Evolutionary conservation across 2,113 vertebrate species (phyloP).

Genomic region (Orthochromis malagaraziensis): DNA sequence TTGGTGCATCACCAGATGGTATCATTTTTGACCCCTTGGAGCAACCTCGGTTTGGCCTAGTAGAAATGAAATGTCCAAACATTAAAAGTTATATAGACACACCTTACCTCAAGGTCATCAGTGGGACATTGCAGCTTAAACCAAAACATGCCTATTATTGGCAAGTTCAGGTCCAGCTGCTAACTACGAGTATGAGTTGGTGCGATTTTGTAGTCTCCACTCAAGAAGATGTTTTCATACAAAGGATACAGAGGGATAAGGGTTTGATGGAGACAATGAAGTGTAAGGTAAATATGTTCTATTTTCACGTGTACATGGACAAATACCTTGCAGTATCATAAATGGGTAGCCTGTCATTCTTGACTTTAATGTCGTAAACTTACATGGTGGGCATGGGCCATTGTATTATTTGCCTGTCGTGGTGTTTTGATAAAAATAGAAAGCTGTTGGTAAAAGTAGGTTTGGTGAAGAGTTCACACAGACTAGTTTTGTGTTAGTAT

Average conservation of each 20-base stretch:
- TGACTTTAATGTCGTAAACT: neutral
- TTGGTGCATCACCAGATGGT: neutral
- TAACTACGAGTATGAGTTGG: neutral
- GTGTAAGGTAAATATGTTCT: accelerated
- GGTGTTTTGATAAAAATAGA: neutral
- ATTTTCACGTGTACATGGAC: neutral
- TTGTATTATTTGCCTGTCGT: neutral
- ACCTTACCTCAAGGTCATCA: neutral
- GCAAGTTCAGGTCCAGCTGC: neutral
- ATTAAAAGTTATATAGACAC: neutral
- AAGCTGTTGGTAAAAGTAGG: neutral
- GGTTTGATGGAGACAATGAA: neutral
- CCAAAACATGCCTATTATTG: neutral
- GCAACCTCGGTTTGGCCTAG: neutral
- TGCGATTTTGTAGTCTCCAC: neutral
- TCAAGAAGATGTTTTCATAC: neutral
- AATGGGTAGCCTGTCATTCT: accelerated
- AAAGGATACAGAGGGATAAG: too few relatives aligned
- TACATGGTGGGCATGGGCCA: neutral
- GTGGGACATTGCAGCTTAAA: neutral
- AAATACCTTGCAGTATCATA: neutral
- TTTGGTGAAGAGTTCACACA: neutral
- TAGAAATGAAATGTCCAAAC: neutral
- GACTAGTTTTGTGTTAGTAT: neutral
- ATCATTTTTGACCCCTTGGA: neutral